Percentiles rank a stretch among this genome's conserved stretches.
phyloP scores from a whole-genome alignment of 2,113 vertebrate genomes.

The Sigmodon hispidus region DNA sequence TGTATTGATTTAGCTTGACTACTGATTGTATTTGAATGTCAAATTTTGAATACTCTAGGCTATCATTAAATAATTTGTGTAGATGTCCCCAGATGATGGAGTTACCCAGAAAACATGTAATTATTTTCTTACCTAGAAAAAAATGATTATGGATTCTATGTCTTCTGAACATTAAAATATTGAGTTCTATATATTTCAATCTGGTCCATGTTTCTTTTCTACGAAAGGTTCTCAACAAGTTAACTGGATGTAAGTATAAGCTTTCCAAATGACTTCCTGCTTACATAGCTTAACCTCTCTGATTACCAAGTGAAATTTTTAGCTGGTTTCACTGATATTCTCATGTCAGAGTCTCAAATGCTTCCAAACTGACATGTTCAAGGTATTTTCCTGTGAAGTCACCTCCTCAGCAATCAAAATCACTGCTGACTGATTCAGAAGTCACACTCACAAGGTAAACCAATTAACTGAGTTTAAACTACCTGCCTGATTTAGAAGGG shows the following conservation, averaged over 20 bases:
- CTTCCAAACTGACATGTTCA: not conserved
- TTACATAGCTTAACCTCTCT: not conserved
- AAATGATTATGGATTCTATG: not conserved
- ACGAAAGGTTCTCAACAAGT: not conserved
- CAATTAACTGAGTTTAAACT: not conserved
- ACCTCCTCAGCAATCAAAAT: not conserved
- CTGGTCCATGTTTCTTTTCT: not conserved
- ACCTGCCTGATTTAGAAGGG: not conserved
- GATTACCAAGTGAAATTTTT: not conserved
- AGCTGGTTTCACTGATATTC: not conserved
- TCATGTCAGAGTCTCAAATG: not conserved
- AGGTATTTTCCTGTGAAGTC: not conserved
- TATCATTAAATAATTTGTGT: not conserved
- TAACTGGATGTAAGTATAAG: not conserved
- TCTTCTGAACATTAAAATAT: not conserved
- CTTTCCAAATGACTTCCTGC: not conserved
- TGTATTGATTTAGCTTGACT: conserved; percentile 11
- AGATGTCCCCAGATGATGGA: not conserved
- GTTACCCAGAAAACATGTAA: not conserved
- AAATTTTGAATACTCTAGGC: not conserved
- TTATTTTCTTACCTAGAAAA: not conserved
- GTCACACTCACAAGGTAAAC: not conserved
- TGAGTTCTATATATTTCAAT: not conserved
- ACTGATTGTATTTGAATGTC: not conserved
- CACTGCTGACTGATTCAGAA: not conserved